phyloP scores from a whole-genome alignment of 2,888 invertebrate species.

The Xanthorhoe designata region DNA sequence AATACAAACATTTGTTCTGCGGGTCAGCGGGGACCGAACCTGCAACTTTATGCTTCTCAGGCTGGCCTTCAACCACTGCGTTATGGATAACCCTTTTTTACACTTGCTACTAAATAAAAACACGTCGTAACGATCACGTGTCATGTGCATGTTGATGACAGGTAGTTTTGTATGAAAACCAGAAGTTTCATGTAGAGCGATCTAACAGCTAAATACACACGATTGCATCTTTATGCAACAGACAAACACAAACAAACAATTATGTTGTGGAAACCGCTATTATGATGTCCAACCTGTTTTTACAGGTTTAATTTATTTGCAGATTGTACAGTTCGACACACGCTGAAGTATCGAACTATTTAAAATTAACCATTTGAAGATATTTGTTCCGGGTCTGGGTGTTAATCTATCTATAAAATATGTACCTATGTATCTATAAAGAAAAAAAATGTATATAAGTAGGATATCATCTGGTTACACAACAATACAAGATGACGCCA shows the following conservation, averaged over 20 bases:
- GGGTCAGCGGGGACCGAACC: too few relatives aligned
- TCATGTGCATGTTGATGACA: background rate
- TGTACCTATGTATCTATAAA: too few relatives aligned
- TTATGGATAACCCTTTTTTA: too few relatives aligned
- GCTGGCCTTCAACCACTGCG: too few relatives aligned
- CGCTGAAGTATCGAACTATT: background rate
- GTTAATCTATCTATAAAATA: too few relatives aligned
- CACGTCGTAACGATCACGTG: background rate
- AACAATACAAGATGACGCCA: too few relatives aligned
- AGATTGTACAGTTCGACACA: conserved; percentile 7
- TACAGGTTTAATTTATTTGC: conserved; percentile 40
- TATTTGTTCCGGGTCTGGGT: too few relatives aligned
- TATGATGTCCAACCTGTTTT: conserved; percentile 39
- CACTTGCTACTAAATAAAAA: background rate
- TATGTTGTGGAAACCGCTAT: conserved; percentile 42
- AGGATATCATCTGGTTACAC: too few relatives aligned
- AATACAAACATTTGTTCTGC: too few relatives aligned
- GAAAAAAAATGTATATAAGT: too few relatives aligned
- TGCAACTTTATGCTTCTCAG: too few relatives aligned
- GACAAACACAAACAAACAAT: conserved; percentile 30
- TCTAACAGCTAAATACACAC: conserved; percentile 34
- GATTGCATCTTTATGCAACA: conserved; percentile 43
- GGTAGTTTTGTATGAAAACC: background rate
- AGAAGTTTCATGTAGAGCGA: conserved; percentile 3
- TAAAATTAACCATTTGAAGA: background rate